These are phyloP conservation scores for Petrosia ficiformis DNA, from an alignment of 37 sponge, comb jelly and placozoan genomes.

Conservation along the genomic window DNA sequence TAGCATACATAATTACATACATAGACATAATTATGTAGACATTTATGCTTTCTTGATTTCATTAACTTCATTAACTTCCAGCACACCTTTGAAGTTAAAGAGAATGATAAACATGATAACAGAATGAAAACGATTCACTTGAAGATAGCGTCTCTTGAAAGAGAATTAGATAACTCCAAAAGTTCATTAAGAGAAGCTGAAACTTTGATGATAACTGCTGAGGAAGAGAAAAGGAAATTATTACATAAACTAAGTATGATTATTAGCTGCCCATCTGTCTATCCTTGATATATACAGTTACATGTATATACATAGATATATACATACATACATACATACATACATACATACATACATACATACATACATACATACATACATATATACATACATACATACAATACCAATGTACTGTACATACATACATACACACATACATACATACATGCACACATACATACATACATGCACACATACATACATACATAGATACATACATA, in stretches of 20 bases:
- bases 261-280: neutral
- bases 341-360: too few species aligned
- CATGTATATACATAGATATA: neutral
- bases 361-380: too few species aligned
- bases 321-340: neutral
- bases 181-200: neutral
- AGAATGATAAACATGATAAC: neutral
- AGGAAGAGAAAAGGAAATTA: conserved; percentile 6
- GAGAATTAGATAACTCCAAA: neutral
- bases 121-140: neutral
- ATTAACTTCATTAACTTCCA: too few species aligned
- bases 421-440: too few species aligned
- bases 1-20: too few species aligned
- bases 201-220: neutral
- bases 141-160: neutral
- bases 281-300: neutral
- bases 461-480: too few species aligned
- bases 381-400: too few species aligned
- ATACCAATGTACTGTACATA: too few species aligned
- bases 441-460: too few species aligned
- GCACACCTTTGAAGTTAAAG: neutral
- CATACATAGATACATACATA: too few species aligned
- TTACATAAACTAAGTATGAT: neutral
- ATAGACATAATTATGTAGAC: too few species aligned
- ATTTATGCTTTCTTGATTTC: too few species aligned